These are phyloP conservation scores for Nautilus pompilius DNA, from an alignment of 1,140 invertebrate genomes.

Conservation along the genomic window DNA sequence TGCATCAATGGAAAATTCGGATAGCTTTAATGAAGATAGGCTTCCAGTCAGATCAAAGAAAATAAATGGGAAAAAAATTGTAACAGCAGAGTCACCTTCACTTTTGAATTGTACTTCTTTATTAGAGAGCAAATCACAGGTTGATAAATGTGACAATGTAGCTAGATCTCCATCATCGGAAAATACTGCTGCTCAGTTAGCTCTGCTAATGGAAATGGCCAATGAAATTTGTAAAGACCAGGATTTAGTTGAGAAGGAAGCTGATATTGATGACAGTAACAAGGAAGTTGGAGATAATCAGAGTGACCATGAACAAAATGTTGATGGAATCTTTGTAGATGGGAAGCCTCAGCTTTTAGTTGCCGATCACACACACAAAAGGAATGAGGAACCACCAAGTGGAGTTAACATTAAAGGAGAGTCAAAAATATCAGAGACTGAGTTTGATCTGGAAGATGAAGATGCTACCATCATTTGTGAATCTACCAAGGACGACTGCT, in stretches of 20 bases:
- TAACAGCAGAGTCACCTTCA: no score
- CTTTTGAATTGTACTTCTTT: no score
- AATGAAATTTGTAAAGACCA: conserved; percentile 44
- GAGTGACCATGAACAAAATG: no score
- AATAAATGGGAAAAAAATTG: no score
- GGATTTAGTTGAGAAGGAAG: neutral
- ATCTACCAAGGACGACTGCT: no score
- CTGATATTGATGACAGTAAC: neutral
- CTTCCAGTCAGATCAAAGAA: no score
- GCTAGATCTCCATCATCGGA: conserved; percentile 14
- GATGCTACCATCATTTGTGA: conserved; percentile 10
- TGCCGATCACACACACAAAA: neutral
- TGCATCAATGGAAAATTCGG: no score
- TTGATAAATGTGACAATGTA: neutral
- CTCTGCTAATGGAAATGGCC: conserved; percentile 45
- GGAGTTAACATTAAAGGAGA: neutral
- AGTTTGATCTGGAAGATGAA: conserved; percentile 1
- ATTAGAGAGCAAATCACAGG: neutral
- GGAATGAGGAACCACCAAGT: neutral
- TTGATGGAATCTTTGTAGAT: no score
- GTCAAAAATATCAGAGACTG: neutral
- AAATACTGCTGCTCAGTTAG: conserved; percentile 32
- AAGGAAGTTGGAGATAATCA: neutral
- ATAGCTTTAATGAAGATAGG: no score
- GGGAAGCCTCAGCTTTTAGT: neutral